phyloP scores from a whole-genome alignment of 2,113 vertebrate genomes.

The Craseonycteris thonglongyai region DNA sequence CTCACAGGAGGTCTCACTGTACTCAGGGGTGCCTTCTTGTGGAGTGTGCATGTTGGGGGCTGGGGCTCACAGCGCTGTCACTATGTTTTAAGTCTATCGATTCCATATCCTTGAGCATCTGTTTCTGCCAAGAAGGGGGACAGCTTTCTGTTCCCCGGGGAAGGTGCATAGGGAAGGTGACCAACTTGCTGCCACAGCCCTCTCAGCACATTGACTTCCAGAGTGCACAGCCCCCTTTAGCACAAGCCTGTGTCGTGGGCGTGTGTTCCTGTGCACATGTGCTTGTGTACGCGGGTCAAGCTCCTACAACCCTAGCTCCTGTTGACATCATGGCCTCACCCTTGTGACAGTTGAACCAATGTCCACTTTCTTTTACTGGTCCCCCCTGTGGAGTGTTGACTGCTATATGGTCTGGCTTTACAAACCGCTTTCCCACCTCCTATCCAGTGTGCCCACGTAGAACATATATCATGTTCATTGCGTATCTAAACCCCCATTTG shows the following conservation, averaged over 20 bases:
- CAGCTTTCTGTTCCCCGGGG: not conserved
- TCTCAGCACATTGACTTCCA: not conserved
- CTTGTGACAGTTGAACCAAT: not conserved
- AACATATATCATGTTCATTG: not conserved
- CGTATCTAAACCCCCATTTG: not conserved
- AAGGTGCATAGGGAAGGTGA: not conserved
- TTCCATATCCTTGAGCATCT: not conserved
- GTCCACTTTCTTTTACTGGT: not conserved
- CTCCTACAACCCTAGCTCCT: not conserved
- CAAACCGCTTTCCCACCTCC: not conserved
- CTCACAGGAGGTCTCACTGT: not conserved
- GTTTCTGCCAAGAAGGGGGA: not conserved
- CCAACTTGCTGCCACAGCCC: no score
- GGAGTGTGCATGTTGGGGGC: not conserved
- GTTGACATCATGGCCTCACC: not conserved
- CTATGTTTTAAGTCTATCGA: not conserved
- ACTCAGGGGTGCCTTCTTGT: not conserved
- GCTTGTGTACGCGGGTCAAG: not conserved
- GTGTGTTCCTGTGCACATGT: not conserved
- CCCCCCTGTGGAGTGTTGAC: not conserved
- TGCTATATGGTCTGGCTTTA: not conserved
- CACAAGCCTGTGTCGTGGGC: fast-evolving
- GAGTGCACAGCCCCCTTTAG: not conserved
- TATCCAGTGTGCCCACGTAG: not conserved
- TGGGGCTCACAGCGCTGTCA: not conserved